Evolutionary conservation across 1,140 invertebrate species (phyloP).

Genomic region (Geopemphigus sp.): DNA sequence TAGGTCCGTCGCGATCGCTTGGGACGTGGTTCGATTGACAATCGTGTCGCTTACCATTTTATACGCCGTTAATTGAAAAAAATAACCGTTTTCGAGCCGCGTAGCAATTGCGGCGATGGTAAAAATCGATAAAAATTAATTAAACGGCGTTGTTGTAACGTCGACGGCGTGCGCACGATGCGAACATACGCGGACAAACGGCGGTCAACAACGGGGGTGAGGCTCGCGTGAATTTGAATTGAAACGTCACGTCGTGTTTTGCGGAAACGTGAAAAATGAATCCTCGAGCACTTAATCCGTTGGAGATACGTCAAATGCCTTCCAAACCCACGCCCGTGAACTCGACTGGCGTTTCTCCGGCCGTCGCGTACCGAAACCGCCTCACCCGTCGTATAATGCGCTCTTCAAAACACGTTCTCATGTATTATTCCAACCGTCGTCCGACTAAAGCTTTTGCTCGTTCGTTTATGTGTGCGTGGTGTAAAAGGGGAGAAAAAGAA

Average conservation of each 20-base stretch:
- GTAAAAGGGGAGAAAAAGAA: neutral
- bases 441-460: neutral
- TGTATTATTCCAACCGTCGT: constrained; percentile 19
- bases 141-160: too few relatives aligned
- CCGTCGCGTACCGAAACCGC: neutral
- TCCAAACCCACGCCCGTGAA: too few relatives aligned
- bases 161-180: too few relatives aligned
- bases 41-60: neutral
- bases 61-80: too few relatives aligned
- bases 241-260: neutral
- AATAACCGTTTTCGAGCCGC: too few relatives aligned
- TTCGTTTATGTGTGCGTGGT: neutral
- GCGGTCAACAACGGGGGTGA: neutral
- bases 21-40: neutral
- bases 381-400: neutral
- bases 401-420: constrained; percentile 17
- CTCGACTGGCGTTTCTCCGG: neutral
- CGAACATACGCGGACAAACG: too few relatives aligned
- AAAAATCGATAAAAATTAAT: too few relatives aligned
- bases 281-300: neutral
- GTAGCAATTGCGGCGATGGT: too few relatives aligned
- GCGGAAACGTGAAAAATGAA: neutral
- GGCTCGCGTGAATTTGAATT: too few relatives aligned
- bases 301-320: neutral
- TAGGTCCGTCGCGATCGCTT: neutral